A percentile compares a stretch with the other conserved stretches of the same genome.
Conservation (phyloP, 2,797 vertebrate genomes). For the Oceanodroma leucorhoa region DNA sequence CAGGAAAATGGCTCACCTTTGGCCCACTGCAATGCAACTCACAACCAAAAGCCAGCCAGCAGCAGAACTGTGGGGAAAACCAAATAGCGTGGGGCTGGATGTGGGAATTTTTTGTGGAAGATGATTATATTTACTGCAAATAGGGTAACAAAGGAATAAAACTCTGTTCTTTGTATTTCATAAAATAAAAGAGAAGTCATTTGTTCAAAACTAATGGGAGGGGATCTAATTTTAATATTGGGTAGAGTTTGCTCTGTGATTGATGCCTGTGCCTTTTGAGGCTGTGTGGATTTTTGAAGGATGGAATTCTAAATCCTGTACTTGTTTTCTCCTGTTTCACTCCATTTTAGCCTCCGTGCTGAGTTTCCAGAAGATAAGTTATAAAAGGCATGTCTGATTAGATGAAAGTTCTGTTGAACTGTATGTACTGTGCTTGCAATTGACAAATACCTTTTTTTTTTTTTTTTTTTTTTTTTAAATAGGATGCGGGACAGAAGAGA, state of each 20-base stretch:
- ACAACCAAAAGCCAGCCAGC: neutral
- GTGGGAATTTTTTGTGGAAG: neutral
- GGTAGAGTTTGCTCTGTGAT: neutral
- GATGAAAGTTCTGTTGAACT: neutral
- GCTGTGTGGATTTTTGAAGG: neutral
- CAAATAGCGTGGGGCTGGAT: neutral
- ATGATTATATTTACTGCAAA: neutral
- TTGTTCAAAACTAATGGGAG: neutral
- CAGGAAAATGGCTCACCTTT: neutral
- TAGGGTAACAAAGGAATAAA: neutral
- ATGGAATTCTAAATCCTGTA: neutral
- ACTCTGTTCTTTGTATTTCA: neutral
- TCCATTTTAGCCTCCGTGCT: neutral
- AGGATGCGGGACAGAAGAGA: conserved; percentile 94
- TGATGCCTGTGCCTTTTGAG: neutral
- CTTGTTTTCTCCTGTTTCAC: neutral
- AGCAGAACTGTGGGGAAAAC: neutral
- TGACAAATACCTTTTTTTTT: neutral
- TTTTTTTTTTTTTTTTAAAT: neutral
- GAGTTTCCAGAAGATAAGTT: neutral
- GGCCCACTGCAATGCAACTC: neutral
- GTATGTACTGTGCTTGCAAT: neutral
- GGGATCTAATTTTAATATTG: neutral
- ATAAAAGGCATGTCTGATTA: neutral
- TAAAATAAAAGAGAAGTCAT: neutral